Evolutionary conservation across 2,113 vertebrate species (phyloP), one percentile per base, ranked within the genome.

Genomic region (Vidua chalybeata): DNA sequence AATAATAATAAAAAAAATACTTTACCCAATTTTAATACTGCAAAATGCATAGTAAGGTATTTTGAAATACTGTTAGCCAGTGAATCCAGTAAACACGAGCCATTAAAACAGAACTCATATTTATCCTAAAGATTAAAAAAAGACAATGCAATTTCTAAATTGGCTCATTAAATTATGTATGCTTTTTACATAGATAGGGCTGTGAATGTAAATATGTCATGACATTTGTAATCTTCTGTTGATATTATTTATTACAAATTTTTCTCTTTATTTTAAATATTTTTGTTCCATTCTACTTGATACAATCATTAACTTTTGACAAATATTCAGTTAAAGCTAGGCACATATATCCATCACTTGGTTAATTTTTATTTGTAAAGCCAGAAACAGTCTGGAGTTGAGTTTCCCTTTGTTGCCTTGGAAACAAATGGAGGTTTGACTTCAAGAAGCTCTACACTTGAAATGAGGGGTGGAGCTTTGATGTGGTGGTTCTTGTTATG

Each of bases 371-470:
- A 52, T 43, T 95, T 75, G 17, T 54, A 75, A 86, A 88, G 56
- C 58, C 64, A 84, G 64, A 83, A 93, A 78, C 74, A 75, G 20
- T 5, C 69, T 79, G 81, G 66, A 87, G 48, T 63, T 81, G 51
- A 58, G 63, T 95, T 71, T 83, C 68, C 92, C 33, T 95, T 82
- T 87, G 93, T 93, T 96, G 68, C 94, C 96, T 87, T 93, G 88
- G 96, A 94, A 96, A 97, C 96, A 96, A 96, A 93, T 87, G 86
- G 90, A 79, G n/a, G 21, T 54, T 92, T 67, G 61, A 79, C 56
- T 94, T 96, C 77, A 64, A 95, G 61, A 61, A 92, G 62, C 28
- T 93, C 51, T 73, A 43, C 26, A 22, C 41, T 90, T 41, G 41
- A 93, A 92, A 84, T 66, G 59, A 93, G 61, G 72, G 94, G 92